phyloP scores from a whole-genome alignment of 1,140 invertebrate species.

The Diorhabda elongata region DNA sequence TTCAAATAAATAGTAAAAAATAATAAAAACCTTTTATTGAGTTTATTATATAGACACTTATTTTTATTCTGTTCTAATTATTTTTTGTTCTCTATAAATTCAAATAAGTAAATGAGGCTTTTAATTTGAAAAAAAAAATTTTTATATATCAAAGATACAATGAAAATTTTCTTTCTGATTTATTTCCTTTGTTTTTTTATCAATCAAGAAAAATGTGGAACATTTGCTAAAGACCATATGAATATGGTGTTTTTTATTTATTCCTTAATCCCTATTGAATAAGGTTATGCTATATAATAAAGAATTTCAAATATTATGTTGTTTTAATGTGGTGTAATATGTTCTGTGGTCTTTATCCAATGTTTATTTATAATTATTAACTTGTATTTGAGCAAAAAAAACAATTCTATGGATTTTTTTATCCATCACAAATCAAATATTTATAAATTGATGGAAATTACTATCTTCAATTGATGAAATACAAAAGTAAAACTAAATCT shows the following conservation, averaged over 20 bases:
- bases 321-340: slow-evolving; percentile 14
- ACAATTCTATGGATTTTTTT: no score
- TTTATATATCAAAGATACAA: neutral
- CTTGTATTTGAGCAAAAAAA: no score
- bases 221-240: slow-evolving; percentile 35
- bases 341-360: slow-evolving; percentile 34
- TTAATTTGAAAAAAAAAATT: no score
- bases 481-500: no score
- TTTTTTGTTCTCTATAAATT: neutral
- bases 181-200: slow-evolving; percentile 20
- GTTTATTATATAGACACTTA: no score
- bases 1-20: no score
- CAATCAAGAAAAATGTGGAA: slow-evolving; percentile 2
- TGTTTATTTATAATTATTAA: slow-evolving; percentile 14
- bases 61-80: neutral
- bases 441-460: no score
- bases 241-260: slow-evolving; percentile 30
- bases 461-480: no score
- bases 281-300: slow-evolving; percentile 7
- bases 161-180: slow-evolving; percentile 43
- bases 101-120: neutral
- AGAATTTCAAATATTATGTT: neutral
- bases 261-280: slow-evolving; percentile 11
- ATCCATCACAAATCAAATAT: no score
- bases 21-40: no score